Conservation (phyloP, 1,140 invertebrate species). For the Kradibia gibbosae region DNA sequence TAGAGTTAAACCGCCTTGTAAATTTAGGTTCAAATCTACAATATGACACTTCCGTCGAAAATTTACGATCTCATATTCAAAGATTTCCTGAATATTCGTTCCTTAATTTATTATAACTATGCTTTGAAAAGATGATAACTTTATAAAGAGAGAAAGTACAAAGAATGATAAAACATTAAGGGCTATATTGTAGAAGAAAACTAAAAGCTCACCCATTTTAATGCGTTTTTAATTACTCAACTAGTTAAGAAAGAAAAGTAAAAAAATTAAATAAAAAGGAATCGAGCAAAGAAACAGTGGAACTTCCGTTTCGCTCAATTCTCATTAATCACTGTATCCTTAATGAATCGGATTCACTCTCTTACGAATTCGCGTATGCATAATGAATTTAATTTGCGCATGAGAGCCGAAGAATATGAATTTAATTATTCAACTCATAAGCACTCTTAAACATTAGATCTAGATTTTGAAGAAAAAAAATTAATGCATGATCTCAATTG, state of each 20-base stretch:
- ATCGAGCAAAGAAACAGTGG: background rate
- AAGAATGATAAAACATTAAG: constrained; percentile 11
- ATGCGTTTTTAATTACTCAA: constrained; percentile 42
- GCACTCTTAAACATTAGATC: constrained; percentile 2
- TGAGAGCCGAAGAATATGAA: constrained; percentile 1
- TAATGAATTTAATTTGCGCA: constrained; percentile 37
- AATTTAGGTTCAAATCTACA: constrained; percentile 15
- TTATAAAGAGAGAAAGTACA: background rate
- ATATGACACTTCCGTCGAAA: background rate
- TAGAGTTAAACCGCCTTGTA: background rate
- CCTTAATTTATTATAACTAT: constrained; percentile 33
- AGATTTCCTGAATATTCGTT: constrained; percentile 28
- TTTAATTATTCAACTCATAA: constrained; percentile 30
- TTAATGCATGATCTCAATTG: background rate
- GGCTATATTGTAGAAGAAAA: constrained; percentile 4
- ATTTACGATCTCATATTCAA: constrained; percentile 41
- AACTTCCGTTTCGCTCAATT: constrained; percentile 34
- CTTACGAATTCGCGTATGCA: constrained; percentile 23
- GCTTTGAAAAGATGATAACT: background rate
- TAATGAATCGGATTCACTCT: constrained; percentile 18
- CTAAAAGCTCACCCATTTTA: constrained; percentile 37
- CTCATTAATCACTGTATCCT: constrained; percentile 37
- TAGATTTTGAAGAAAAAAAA: constrained; percentile 3
- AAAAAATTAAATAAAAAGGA: background rate
- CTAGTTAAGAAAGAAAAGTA: background rate